Base-by-base conservation (phyloP, 2,888 invertebrate species). In the Pseudococcus longispinus region DNA sequence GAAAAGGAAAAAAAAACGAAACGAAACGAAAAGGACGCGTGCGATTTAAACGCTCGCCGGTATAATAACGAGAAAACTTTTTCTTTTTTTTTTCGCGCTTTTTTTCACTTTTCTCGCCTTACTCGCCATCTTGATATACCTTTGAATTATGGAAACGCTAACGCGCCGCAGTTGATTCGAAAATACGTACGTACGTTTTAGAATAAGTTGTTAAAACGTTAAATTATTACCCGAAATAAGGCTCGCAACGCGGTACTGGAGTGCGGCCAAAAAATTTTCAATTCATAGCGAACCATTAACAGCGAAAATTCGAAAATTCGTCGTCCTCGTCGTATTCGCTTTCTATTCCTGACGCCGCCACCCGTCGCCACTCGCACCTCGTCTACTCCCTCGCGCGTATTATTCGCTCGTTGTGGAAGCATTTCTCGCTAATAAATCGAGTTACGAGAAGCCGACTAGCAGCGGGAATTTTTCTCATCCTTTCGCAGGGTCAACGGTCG, bases 211-310 rank as follows among this genome's bases (percentile, higher is more conserved):
- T 80, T 80, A 80, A 70, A 80, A 42, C 77, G 77, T 80, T 80
- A 20, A 80, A 80, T n/a, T 80, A 80, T 42, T 37, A 80, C 37
- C 42, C 77, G 77, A 80, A 80, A 42, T 80, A 80, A 42, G 77
- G 77, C 77, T 29, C 5, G 70, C 29, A 42, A 80, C 77, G 20
- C 29, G 77, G 20, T 11, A 20, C 42, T 80, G 37, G 77, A 80
- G 70, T 29, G 29, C 70, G 70, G 77, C 77, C 77, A 80, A 80
- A 80, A 80, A 80, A 80, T 80, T 80, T 80, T 80, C 77, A 80
- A 80, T 80, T 80, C 77, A 80, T 80, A 80, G 77, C 77, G 32
- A 37, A 29, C 20, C 77, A 37, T 26, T 70, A 29, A 70, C 70
- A 18, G 70, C 70, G 70, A 70, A 70, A 70, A 70, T 70, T 70